A percentile compares a stretch with the other conserved stretches of the same genome.
These are phyloP conservation scores for Plotosus lineatus DNA, from an alignment of 2,113 vertebrate species.

Conservation along the genomic window DNA sequence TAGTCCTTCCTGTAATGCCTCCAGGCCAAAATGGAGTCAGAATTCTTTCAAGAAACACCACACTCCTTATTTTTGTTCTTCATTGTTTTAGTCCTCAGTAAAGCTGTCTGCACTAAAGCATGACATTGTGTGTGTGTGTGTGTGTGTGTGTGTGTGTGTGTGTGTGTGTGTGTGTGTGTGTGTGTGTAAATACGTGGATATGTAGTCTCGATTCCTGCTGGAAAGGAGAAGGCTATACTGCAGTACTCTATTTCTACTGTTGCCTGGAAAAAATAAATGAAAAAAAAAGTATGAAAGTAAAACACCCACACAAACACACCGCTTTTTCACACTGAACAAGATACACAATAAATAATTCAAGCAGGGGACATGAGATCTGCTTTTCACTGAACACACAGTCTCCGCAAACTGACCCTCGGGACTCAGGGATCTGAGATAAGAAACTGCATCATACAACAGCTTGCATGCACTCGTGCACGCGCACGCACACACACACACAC, in stretches of 20 bases:
- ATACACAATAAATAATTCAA: constrained; percentile 52
- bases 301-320: neutral
- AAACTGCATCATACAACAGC: neutral
- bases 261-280: neutral
- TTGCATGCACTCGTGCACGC: neutral
- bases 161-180: neutral
- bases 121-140: neutral
- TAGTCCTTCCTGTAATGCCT: constrained; percentile 21
- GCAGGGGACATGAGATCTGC: constrained; percentile 38
- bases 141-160: neutral
- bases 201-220: neutral
- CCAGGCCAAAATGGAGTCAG: constrained; percentile 1
- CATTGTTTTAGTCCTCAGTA: neutral
- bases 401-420: constrained; percentile 2
- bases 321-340: constrained; percentile 37
- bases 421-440: neutral
- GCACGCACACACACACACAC: neutral
- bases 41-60: neutral
- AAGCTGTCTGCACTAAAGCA: neutral
- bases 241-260: neutral
- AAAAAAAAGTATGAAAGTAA: constrained; percentile 1
- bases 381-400: constrained; percentile 1
- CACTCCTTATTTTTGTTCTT: neutral
- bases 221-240: neutral
- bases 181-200: neutral